Evolutionary conservation across 1,140 invertebrate genomes (phyloP), one percentile per base, ranked within the genome.

Genomic region (Cyphomyrmex costatus): DNA sequence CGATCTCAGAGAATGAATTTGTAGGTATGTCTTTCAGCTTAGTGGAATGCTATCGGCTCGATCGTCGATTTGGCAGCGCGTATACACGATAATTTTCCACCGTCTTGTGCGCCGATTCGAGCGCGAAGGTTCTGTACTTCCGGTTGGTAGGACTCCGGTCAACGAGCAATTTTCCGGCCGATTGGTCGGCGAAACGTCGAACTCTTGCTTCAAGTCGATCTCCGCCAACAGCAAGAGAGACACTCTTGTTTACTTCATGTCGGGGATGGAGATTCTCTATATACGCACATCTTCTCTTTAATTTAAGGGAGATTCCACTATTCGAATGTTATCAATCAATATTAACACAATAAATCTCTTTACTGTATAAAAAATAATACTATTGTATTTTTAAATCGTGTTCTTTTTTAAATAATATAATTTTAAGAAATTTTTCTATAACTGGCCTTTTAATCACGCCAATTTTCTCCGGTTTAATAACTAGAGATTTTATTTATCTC

Each of bases 151-250:
- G 77, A 87, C 86, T 33, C 63, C 86, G 86, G 86, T 90, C 86
- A 88, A 87, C 88, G 88, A 89, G 86, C 89, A 90, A 90, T 90
- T 90, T 90, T 90, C 88, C 82, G 86, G 86, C 71, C 88, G 88
- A 90, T 90, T 90, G 89, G 77, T 70, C 86, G 46, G 21, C 46
- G 88, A 85, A 90, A 90, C 86, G 88, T 90, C 88, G 58, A 88
- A 90, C 86, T n/a, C n/a, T 90, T 87, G 78, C 66, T 74, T 70
- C 73, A 80, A 89, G 88, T 90, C 88, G 88, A 90, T 90, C 79
- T 90, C 61, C 71, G 78, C 27, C 88, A 61, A 90, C 86, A 83
- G 88, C 84, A 88, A 84, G 88, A 84, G 88, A 89, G 89, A 89
- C 89, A 86, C 82, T 86, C 88, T 90, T 90, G 89, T 90, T 90